Base-by-base conservation (phyloP, 1,140 invertebrate species). In the Apis laboriosa region DNA sequence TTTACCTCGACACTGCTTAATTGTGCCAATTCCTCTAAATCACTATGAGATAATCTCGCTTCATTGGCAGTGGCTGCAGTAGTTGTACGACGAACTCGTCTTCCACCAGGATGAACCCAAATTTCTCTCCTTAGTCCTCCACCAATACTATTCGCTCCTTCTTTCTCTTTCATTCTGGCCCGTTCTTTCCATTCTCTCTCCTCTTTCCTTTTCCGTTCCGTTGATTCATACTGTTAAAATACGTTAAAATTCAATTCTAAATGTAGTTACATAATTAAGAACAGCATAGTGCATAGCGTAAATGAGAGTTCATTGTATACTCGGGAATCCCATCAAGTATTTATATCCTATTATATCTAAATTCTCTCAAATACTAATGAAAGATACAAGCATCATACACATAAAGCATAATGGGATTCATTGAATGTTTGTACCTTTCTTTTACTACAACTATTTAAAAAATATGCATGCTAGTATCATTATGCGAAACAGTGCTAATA, bases 71-170 rank as follows among this genome's bases (percentile, higher is more conserved):
- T 75, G 81, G 91, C 90, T 34, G 95, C 90, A n/a, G 95, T 92
- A 70, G 96, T 94, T 28, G 97, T 96, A 24, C 96, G 96, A 79
- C 96, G 94, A 90, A 96, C 95, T 13, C 96, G 92, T 76, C 96
- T 92, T 63, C 95, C 94, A 89, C 97, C 96, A 13, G 97, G 97
- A 90, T 97, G 96, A 86, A 98, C 96, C 98, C 98, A 98, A 61
- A 97, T 96, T 94, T 98, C 97, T 83, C 96, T 95, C 68, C 97
- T 92, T 66, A 96, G 91, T 67, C 92, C 90, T 74, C 94, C 94
- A 60, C 93, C 92, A 15, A 92, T 92, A 61, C 85, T 91, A 71
- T 90, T 92, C 34, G 93, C 92, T 61, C 93, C 92, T 94, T 95
- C 94, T 91, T 95, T 95, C 88, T 95, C 95, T 86, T 95, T 95